Base-by-base conservation (phyloP, 2,888 invertebrate genomes). In the Acrobasis suavella region DNA sequence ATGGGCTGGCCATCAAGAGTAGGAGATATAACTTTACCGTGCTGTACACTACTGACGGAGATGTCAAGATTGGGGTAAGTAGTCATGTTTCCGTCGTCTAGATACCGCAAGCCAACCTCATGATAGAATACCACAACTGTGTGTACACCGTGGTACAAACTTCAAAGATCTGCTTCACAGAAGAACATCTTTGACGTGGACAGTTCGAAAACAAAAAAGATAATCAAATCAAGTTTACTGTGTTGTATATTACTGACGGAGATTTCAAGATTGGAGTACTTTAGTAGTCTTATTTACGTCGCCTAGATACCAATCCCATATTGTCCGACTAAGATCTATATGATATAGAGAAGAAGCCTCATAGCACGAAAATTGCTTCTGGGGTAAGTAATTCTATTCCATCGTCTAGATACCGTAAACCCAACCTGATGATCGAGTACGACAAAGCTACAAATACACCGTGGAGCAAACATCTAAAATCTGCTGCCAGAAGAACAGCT, bases 181-280 rank as follows among this genome's bases (percentile, higher is more conserved):
- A 93, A 88, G 80, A 90, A 93, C 73, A 93, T 94, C 61, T 96
- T 96, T 79, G 93, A 94, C 0, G 93, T 97, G 2, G 94, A 94
- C 9, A n/a, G n/a, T n/a, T n/a, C n/a, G n/a, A n/a, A n/a, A n/a
- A n/a, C n/a, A n/a, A n/a, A n/a, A n/a, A n/a, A n/a, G n/a, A n/a
- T n/a, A n/a, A n/a, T n/a, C n/a, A 93, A 94, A 17, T 96, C 96
- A 0, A 93, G 94, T 96, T 96, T 78, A 96, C 95, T 87, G 93
- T 96, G 1, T 92, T 95, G 1, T 96, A 96, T 87, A 95, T 94
- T 74, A 91, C 92, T 6, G 93, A 94, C 62, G 95, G 95, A 3
- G 94, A 95, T 76, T 91, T 95, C n/a, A n/a, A n/a, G n/a, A n/a
- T n/a, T n/a, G n/a, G n/a, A n/a, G n/a, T n/a, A n/a, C n/a, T n/a